phyloP scores from a whole-genome alignment of 2,888 invertebrate genomes.

The Pachliopta kotzebuea region DNA sequence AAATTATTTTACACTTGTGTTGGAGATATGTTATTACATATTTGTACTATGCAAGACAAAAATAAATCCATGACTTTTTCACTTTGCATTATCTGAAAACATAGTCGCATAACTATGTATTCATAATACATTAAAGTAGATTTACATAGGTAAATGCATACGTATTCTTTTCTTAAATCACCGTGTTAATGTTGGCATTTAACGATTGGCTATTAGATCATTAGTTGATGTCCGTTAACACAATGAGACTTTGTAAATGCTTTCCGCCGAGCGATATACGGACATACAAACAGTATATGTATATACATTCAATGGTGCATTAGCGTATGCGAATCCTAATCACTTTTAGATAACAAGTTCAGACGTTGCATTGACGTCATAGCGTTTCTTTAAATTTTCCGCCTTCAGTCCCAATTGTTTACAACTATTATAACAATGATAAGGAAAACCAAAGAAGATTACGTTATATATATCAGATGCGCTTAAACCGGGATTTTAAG shows the following conservation, averaged over 20 bases:
- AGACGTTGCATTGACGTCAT: slow-evolving; percentile 33
- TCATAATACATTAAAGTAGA: not conserved
- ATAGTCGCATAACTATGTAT: too few species aligned
- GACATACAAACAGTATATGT: slow-evolving; percentile 28
- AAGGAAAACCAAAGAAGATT: slow-evolving; percentile 6
- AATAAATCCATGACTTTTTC: too few species aligned
- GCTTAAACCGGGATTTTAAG: too few species aligned
- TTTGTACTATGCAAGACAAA: too few species aligned
- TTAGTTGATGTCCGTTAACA: slow-evolving; percentile 49
- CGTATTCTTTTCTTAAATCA: slow-evolving; percentile 4
- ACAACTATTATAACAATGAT: not conserved
- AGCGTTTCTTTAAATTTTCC: slow-evolving; percentile 33
- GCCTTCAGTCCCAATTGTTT: not conserved
- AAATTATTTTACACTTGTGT: too few species aligned
- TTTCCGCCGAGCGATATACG: slow-evolving; percentile 27
- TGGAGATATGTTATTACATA: too few species aligned
- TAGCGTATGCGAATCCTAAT: slow-evolving; percentile 34
- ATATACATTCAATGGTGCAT: slow-evolving; percentile 33
- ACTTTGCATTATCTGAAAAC: too few species aligned
- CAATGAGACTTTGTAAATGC: slow-evolving; percentile 34
- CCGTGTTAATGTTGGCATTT: slow-evolving; percentile 42
- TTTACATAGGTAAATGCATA: not conserved
- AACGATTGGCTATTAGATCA: slow-evolving; percentile 43
- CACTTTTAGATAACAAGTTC: slow-evolving; percentile 27
- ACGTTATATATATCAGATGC: not conserved